phyloP scores from a whole-genome alignment of 2,888 invertebrate species.

The Andrena minutula region DNA sequence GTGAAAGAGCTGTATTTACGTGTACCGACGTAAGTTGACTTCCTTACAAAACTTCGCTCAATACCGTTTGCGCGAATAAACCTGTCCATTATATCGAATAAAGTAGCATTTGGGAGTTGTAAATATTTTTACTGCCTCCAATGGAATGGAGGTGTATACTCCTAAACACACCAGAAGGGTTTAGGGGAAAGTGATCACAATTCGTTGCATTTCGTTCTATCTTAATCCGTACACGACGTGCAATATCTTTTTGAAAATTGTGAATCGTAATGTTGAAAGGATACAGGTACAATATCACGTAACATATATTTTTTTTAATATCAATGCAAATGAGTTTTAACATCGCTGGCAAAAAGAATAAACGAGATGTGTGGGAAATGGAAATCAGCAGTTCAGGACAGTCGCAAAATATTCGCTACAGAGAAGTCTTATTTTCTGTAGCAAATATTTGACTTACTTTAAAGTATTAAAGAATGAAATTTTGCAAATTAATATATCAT shows the following conservation, averaged over 20 bases:
- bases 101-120: neutral
- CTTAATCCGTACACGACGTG: neutral
- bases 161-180: neutral
- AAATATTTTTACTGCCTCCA: neutral
- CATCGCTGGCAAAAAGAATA: too few species aligned
- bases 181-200: constrained; percentile 1
- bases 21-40: constrained; percentile 69
- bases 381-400: too few species aligned
- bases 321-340: too few species aligned
- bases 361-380: too few species aligned
- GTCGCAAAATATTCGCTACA: too few species aligned
- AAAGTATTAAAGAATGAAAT: too few species aligned
- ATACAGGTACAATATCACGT: too few species aligned
- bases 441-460: too few species aligned
- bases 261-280: too few species aligned
- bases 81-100: neutral
- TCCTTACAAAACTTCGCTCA: neutral
- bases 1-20: constrained; percentile 68
- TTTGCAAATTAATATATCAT: too few species aligned
- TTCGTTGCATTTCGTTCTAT: neutral
- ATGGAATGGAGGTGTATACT: neutral
- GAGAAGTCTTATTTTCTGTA: too few species aligned
- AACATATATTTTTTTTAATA: too few species aligned
- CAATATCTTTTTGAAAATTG: neutral
- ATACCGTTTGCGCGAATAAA: constrained; percentile 13